Evolutionary conservation across 2,888 invertebrate genomes (phyloP).

Genomic region (Melitaea athalia): DNA sequence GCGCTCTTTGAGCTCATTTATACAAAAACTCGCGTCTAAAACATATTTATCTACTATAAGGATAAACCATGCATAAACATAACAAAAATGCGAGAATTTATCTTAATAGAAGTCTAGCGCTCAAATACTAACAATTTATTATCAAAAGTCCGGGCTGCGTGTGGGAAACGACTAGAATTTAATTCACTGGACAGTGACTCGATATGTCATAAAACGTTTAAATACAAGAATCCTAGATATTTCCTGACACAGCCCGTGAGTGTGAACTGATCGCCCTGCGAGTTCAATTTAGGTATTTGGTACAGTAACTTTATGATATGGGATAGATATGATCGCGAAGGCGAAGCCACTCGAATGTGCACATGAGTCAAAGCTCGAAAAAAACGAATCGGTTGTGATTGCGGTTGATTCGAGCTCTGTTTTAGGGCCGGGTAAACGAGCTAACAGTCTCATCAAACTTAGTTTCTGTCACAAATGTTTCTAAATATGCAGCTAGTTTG

Average conservation of each 20-base stretch:
- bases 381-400: neutral
- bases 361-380: slow-evolving; percentile 26
- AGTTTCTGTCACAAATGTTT: too few species aligned
- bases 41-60: slow-evolving; percentile 71
- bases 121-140: slow-evolving; percentile 66
- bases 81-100: slow-evolving; percentile 51
- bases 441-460: too few species aligned
- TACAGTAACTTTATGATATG: slow-evolving; percentile 55
- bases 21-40: slow-evolving; percentile 54
- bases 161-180: slow-evolving; percentile 16
- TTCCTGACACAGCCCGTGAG: slow-evolving; percentile 23
- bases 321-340: slow-evolving; percentile 50
- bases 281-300: slow-evolving; percentile 12
- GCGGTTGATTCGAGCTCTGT: neutral
- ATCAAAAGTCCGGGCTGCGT: slow-evolving; percentile 38
- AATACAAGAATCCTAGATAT: slow-evolving; percentile 14
- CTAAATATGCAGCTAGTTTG: too few species aligned
- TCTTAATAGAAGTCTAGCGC: slow-evolving; percentile 60
- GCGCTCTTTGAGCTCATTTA: slow-evolving; percentile 42
- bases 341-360: slow-evolving; percentile 41
- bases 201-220: slow-evolving; percentile 14
- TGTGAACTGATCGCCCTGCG: slow-evolving; percentile 27
- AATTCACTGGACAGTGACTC: slow-evolving; percentile 7
- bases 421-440: too few species aligned
- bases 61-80: slow-evolving; percentile 75